phyloP scores from a whole-genome alignment of 1,140 invertebrate genomes.

The Pseudomyrmex sp. region DNA sequence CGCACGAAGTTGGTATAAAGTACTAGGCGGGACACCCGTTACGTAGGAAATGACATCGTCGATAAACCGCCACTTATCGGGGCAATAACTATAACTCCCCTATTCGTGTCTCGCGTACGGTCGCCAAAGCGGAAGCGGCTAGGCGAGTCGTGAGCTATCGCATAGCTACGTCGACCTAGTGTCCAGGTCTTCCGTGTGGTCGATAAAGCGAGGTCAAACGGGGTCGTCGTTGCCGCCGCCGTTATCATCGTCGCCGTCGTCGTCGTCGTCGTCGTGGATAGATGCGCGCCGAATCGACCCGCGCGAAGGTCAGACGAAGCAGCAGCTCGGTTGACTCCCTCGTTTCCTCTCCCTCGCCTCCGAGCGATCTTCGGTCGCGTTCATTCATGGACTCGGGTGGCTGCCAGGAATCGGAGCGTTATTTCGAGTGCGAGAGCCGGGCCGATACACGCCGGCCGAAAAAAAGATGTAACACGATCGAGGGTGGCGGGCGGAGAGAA shows the following conservation, averaged over 20 bases:
- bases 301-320: constrained; percentile 61
- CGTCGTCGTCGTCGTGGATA: constrained; percentile 21
- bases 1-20: neutral
- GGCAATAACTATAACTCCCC: constrained; percentile 23
- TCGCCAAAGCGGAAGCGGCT: constrained; percentile 36
- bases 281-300: constrained; percentile 60
- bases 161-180: constrained; percentile 45
- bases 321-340: constrained; percentile 24
- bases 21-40: neutral
- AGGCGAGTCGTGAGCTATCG: constrained; percentile 14
- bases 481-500: neutral
- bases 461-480: constrained; percentile 46
- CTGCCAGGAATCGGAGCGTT: constrained; percentile 42
- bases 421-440: constrained; percentile 51
- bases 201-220: constrained; percentile 66
- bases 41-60: constrained; percentile 5
- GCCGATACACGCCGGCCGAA: neutral
- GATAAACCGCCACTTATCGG: constrained; percentile 41
- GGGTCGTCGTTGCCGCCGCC: constrained; percentile 51
- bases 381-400: constrained; percentile 63
- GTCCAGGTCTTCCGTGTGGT: constrained; percentile 57
- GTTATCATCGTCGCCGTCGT: constrained; percentile 27
- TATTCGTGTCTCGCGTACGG: neutral
- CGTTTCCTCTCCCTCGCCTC: constrained; percentile 27
- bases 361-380: constrained; percentile 37